Conservation (phyloP, 1,140 invertebrate species). For the Dendroctonus ponderosae region DNA sequence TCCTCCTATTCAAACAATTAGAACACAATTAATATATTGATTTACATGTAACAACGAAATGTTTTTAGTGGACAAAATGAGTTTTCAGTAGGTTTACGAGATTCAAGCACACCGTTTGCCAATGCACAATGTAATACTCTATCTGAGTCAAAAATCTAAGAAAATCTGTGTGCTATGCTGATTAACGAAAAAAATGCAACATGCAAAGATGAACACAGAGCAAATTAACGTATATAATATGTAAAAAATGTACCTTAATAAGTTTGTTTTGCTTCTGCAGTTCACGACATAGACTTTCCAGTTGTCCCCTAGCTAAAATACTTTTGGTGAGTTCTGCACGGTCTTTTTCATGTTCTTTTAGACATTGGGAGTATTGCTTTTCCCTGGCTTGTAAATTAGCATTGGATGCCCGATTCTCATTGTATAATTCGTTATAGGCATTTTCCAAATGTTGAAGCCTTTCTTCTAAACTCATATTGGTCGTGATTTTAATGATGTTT, state of each 20-base stretch:
- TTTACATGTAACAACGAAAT: too few species aligned
- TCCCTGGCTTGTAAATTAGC: conserved; percentile 64
- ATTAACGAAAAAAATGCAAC: too few species aligned
- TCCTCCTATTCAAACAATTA: conserved; percentile 63
- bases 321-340: conserved; percentile 81
- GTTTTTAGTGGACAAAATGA: too few species aligned
- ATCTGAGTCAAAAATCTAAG: too few species aligned
- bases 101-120: too few species aligned
- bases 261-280: conserved; percentile 88
- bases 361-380: conserved; percentile 61
- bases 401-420: conserved; percentile 61
- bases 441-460: conserved; percentile 35
- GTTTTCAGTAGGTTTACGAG: too few species aligned
- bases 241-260: conserved; percentile 64
- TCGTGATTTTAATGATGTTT: conserved; percentile 36
- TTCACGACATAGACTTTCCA: conserved; percentile 86
- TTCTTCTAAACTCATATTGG: conserved; percentile 28
- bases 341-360: conserved; percentile 79
- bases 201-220: too few species aligned
- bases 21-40: neutral
- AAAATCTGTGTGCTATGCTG: too few species aligned
- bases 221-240: too few species aligned
- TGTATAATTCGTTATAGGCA: conserved; percentile 71
- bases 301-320: conserved; percentile 72
- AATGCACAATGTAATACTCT: too few species aligned